phyloP scores from a whole-genome alignment of 2,113 vertebrate species.

The Chlamydotis undulata region DNA sequence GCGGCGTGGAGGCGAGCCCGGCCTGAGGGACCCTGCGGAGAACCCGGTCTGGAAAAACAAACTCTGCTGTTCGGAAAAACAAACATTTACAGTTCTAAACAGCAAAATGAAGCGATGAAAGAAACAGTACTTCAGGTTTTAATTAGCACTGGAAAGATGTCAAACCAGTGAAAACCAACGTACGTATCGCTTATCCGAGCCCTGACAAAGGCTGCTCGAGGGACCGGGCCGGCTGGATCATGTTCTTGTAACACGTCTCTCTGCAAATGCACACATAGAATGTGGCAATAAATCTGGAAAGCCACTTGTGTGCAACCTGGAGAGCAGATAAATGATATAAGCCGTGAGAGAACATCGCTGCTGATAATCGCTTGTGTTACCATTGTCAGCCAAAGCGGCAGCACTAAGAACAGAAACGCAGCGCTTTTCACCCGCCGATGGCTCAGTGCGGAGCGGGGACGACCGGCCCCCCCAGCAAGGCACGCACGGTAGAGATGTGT shows the following conservation, averaged over 20 bases:
- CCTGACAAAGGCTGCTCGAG: neutral
- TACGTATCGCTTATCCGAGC: rapidly evolving
- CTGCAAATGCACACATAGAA: rapidly evolving
- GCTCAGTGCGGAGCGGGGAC: rapidly evolving
- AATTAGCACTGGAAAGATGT: neutral
- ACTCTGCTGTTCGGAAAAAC: neutral
- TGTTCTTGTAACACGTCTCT: rapidly evolving
- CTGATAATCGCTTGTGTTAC: neutral
- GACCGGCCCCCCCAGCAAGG: neutral
- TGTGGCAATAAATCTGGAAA: neutral
- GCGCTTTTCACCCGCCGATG: no score
- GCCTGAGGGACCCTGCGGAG: neutral
- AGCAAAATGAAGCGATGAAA: neutral
- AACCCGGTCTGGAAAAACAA: neutral
- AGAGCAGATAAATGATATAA: neutral
- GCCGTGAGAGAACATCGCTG: neutral
- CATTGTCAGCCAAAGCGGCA: neutral
- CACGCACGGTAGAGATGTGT: rapidly evolving
- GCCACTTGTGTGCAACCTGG: neutral
- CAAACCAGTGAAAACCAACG: neutral
- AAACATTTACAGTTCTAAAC: neutral
- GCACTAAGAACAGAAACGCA: neutral
- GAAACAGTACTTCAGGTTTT: neutral
- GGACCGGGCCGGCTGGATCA: neutral
- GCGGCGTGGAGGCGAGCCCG: no score